A percentile compares a stretch with the other conserved stretches of the same genome.
phyloP scores from a whole-genome alignment of 1,140 invertebrate species.

The Papilio polytes region DNA sequence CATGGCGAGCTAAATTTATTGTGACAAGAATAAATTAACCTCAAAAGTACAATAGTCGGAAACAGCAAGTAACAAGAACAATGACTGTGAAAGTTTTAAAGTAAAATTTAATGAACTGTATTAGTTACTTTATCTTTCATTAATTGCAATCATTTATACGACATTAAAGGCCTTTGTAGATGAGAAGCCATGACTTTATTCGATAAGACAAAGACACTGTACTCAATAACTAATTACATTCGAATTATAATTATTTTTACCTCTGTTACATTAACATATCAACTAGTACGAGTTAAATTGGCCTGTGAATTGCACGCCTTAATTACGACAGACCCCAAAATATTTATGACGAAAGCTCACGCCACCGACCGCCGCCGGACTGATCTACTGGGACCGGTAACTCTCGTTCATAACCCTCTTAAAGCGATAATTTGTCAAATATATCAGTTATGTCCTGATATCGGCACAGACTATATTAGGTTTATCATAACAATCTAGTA shows the following conservation, averaged over 20 bases:
- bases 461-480: conserved; percentile 6
- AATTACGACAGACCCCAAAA: conserved; percentile 14
- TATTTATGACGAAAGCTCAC: conserved; percentile 27
- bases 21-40: conserved; percentile 2
- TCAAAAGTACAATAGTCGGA: conserved; percentile 13
- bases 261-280: neutral
- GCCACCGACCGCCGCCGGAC: neutral
- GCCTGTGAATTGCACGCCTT: neutral
- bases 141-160: neutral
- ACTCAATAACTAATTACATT: neutral
- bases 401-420: conserved; percentile 13
- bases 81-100: conserved; percentile 13
- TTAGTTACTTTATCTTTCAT: neutral
- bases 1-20: conserved; percentile 7
- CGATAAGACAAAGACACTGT: neutral
- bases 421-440: conserved; percentile 27
- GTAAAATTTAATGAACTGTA: neutral
- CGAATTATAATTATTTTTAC: neutral
- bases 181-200: neutral
- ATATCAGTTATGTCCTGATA: neutral
- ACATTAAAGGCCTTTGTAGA: neutral
- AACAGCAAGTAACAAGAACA: neutral
- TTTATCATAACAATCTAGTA: conserved; percentile 1
- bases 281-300: neutral
- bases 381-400: neutral